phyloP scores from a whole-genome alignment of 2,113 vertebrate species.

The Nanorana parkeri region DNA sequence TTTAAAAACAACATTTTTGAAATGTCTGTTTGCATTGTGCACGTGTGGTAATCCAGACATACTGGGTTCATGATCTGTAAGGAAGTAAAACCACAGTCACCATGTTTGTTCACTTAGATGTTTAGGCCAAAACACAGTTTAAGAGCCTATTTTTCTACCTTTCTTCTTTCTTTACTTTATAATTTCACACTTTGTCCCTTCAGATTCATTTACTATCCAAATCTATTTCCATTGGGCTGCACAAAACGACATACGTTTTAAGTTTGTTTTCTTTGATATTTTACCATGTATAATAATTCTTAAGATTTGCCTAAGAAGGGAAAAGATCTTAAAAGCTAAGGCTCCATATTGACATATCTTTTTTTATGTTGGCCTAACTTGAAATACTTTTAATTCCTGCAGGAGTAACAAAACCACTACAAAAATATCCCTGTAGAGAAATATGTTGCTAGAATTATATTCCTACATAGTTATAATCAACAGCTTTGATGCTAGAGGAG shows the following conservation, averaged over 20 bases:
- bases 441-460: conserved; percentile 31
- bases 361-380: conserved; percentile 24
- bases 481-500: conserved; percentile 21
- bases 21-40: conserved; percentile 47
- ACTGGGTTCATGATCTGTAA: conserved; percentile 22
- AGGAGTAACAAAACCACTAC: conserved; percentile 23
- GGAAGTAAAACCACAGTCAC: conserved; percentile 41
- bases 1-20: conserved; percentile 50
- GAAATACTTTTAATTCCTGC: conserved; percentile 15
- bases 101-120: conserved; percentile 24
- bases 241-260: conserved; percentile 6
- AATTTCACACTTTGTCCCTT: conserved; percentile 22
- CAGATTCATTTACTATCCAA: conserved; percentile 32
- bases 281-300: conserved; percentile 12
- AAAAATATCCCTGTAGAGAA: conserved; percentile 25
- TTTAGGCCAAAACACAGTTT: conserved; percentile 17
- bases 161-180: conserved; percentile 52
- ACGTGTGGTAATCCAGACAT: conserved; percentile 44
- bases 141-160: conserved; percentile 15
- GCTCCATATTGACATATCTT: conserved; percentile 14
- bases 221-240: conserved; percentile 25
- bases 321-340: conserved; percentile 39
- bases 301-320: conserved; percentile 16
- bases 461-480: conserved; percentile 30
- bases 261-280: conserved; percentile 41